Conservation (phyloP, 1,140 invertebrate species). For the Hyles vespertilio region DNA sequence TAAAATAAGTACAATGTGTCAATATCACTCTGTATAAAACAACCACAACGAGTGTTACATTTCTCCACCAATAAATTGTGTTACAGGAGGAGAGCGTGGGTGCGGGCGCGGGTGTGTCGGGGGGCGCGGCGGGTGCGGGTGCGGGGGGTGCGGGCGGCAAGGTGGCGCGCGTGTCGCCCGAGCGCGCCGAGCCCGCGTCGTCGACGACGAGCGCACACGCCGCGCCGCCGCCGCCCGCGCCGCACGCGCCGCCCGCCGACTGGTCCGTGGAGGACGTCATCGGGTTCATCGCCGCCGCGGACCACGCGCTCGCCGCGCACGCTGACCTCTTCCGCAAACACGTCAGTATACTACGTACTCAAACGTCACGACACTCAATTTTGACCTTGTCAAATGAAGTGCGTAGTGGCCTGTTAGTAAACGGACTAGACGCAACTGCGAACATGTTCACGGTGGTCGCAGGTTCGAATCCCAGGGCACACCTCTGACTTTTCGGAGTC, state of each 20-base stretch:
- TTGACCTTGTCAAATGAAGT: too few relatives aligned
- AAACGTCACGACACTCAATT: too few relatives aligned
- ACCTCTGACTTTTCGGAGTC: too few relatives aligned
- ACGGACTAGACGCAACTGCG: too few relatives aligned
- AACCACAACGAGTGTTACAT: too few relatives aligned
- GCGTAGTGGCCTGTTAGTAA: too few relatives aligned
- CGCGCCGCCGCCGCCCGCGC: constrained; percentile 67
- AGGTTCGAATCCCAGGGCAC: too few relatives aligned
- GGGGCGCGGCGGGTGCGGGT: constrained; percentile 14
- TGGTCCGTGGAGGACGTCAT: constrained; percentile 98
- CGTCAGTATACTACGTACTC: constrained; percentile 78
- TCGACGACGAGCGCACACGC: constrained; percentile 48
- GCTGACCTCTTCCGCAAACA: constrained; percentile 96
- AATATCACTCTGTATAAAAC: too few relatives aligned
- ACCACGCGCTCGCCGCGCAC: constrained; percentile 87
- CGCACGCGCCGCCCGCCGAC: constrained; percentile 81
- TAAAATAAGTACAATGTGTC: too few relatives aligned
- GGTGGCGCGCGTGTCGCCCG: constrained; percentile 50
- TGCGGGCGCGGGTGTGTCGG: neutral
- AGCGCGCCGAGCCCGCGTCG: constrained; percentile 58
- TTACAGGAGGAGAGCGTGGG: constrained; percentile 25
- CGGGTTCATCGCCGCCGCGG: constrained; percentile 88
- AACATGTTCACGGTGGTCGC: too few relatives aligned
- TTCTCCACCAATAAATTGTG: too few relatives aligned
- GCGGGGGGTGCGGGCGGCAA: constrained; percentile 29